phyloP scores from a whole-genome alignment of 2,113 vertebrate genomes.

The Triplophysa siluroides region DNA sequence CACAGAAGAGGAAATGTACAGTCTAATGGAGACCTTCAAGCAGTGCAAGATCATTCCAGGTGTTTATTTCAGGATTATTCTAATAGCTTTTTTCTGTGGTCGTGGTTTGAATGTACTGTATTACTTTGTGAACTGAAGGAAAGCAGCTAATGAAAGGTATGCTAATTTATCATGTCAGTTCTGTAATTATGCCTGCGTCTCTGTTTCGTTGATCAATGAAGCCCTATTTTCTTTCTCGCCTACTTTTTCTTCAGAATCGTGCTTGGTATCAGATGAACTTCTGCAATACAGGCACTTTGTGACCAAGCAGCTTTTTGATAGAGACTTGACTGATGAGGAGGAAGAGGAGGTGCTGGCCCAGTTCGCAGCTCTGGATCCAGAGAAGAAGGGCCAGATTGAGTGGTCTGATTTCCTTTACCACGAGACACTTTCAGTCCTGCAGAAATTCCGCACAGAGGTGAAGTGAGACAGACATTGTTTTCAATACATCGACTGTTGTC shows the following conservation, averaged over 20 bases:
- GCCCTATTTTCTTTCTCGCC: background rate
- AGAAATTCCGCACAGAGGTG: slow-evolving; percentile 88
- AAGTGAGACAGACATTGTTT: background rate
- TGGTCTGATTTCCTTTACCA: slow-evolving; percentile 94
- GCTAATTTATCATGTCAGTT: slow-evolving; percentile 24
- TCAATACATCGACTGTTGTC: too few relatives aligned
- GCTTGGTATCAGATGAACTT: slow-evolving; percentile 87
- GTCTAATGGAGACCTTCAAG: slow-evolving; percentile 87
- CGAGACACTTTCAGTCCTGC: slow-evolving; percentile 86
- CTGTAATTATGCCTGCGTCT: slow-evolving; percentile 34
- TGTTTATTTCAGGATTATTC: slow-evolving; percentile 57
- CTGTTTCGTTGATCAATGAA: slow-evolving; percentile 10
- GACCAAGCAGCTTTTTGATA: slow-evolving; percentile 84
- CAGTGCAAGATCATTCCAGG: slow-evolving; percentile 93
- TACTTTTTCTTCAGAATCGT: slow-evolving; percentile 45
- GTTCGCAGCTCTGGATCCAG: slow-evolving; percentile 86
- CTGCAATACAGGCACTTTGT: slow-evolving; percentile 91
- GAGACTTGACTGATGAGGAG: slow-evolving; percentile 80
- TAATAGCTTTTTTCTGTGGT: background rate
- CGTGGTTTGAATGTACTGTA: background rate
- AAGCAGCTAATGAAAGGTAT: slow-evolving; percentile 26
- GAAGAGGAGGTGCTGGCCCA: slow-evolving; percentile 86
- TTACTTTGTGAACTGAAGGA: background rate
- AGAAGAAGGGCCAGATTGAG: slow-evolving; percentile 86
- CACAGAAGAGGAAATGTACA: slow-evolving; percentile 96